Conservation (phyloP, 1,140 invertebrate genomes). For the Ceratina australensis region DNA sequence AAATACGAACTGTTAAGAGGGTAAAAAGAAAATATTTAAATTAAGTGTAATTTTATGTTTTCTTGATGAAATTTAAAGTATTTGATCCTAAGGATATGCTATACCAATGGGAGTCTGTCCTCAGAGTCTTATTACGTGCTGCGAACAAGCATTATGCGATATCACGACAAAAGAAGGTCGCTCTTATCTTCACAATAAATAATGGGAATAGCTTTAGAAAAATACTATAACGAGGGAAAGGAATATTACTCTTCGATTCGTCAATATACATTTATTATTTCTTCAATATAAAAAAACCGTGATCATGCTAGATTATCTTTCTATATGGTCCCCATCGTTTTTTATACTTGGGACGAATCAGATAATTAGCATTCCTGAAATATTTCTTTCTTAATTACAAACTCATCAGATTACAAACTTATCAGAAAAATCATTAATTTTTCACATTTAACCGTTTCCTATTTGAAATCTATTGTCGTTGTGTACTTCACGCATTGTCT, state of each 20-base stretch:
- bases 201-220: neutral
- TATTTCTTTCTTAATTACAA: too few species aligned
- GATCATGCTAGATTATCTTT: neutral
- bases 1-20: neutral
- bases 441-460: too few species aligned
- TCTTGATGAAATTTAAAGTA: too few species aligned
- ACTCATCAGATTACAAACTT: too few species aligned
- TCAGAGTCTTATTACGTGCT: slow-evolving; percentile 19
- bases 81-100: too few species aligned
- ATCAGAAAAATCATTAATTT: too few species aligned
- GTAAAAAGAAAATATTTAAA: neutral
- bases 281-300: too few species aligned
- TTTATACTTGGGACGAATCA: slow-evolving; percentile 3
- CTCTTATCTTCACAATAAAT: slow-evolving; percentile 25
- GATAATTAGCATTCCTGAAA: neutral
- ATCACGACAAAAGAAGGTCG: slow-evolving; percentile 1
- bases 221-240: neutral
- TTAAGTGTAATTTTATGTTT: neutral
- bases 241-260: too few species aligned
- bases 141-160: slow-evolving; percentile 14
- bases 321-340: neutral
- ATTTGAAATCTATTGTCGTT: too few species aligned
- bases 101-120: too few species aligned
- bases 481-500: too few species aligned
- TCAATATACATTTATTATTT: neutral